Evolutionary conservation across 2,797 vertebrate species (phyloP).

Genomic region (Streptopelia turtur): DNA sequence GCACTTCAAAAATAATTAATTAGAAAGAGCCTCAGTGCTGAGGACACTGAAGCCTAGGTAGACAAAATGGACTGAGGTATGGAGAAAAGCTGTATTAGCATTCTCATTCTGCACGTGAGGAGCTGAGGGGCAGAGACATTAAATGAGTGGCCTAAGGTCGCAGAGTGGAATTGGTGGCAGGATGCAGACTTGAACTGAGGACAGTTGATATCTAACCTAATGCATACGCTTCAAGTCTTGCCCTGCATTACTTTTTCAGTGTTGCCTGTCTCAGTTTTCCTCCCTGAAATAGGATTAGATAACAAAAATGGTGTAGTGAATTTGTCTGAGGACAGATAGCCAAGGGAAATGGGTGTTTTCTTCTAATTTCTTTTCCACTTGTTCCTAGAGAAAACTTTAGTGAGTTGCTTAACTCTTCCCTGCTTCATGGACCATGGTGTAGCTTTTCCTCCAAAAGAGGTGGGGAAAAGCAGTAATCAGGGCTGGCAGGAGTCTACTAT

Average conservation of each 20-base stretch:
- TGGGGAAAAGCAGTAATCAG: not conserved
- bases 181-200: constrained; percentile 24
- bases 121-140: constrained; percentile 37
- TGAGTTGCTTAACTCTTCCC: not conserved
- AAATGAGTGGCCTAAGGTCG: constrained; percentile 46
- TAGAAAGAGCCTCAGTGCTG: not conserved
- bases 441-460: not conserved
- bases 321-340: not conserved
- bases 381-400: not conserved
- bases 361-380: not conserved
- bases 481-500: not conserved
- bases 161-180: constrained; percentile 38
- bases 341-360: not conserved
- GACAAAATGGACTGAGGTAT: not conserved
- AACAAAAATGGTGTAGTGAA: not conserved
- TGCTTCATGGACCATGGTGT: accelerated
- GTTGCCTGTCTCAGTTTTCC: not conserved
- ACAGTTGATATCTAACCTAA: not conserved
- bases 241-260: not conserved
- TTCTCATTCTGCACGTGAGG: constrained; percentile 21
- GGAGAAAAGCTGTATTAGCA: constrained; percentile 16
- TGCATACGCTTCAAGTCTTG: not conserved
- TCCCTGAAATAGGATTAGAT: not conserved
- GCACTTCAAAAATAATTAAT: constrained; percentile 26
- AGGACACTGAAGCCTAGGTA: not conserved